Evolutionary conservation across 1,140 invertebrate species (phyloP), one percentile per base, ranked within the genome.

Genomic region (Drosophila sturtevanti): DNA sequence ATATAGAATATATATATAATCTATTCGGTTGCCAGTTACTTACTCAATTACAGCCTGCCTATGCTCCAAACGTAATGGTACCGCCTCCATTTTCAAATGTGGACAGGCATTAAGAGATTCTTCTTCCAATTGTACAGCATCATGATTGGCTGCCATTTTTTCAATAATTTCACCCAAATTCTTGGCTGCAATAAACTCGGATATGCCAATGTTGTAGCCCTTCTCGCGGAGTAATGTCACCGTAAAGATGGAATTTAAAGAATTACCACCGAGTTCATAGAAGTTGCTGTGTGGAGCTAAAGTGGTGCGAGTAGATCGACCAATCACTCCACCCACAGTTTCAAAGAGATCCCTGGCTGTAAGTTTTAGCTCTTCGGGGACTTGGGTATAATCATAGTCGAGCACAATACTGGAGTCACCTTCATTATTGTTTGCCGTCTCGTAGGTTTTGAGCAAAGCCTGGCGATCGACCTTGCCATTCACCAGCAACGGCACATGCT

Each of bases 391-490:
- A 78, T 96, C 94, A 63, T 75, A 91, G 68, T 95, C 93, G 1
- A 91, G 72, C 4, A 91, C 80, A 27, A 91, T 91, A 66, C 79
- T 87, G 0, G 77, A 87, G 61, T 91, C 90, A 10, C 82, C 90
- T 21, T 91, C 90, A 35, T 94, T 94, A 81, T 95, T 95, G 72
- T 94, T 95, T 0, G 93, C 94, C 38, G 93, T 93, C 91, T 95
- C 95, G 67, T 96, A 97, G 71, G 93, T 93, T 77, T 95, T 95
- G 38, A 97, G 90, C 22, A 97, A 90, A 0, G 93, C 91, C 86
- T 97, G 96, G 63, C 97, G 93, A 91, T 98, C 97, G 9, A 95
- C 95, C 93, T 98, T 98, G 5, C 97, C 97, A 91, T 97, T 98
- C 0, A 96, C 95, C 9, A 97, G 91, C 3, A 97, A 92, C 0